phyloP scores from a whole-genome alignment of 1,140 invertebrate genomes.

The Popillia japonica region DNA sequence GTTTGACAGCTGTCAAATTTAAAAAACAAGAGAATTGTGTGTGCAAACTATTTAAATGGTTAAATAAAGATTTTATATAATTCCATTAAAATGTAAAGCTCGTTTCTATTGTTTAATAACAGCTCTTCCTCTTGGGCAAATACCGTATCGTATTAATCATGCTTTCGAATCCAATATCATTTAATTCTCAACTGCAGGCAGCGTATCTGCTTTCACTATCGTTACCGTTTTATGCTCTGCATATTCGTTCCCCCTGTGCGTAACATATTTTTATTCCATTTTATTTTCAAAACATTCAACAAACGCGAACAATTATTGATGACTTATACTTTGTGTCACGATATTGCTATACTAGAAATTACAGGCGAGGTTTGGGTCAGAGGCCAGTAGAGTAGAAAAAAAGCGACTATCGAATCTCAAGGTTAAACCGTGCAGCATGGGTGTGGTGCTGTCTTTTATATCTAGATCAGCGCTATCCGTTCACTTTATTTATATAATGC shows the following conservation, averaged over 20 bases:
- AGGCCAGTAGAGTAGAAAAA: neutral
- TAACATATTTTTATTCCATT: neutral
- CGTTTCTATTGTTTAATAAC: neutral
- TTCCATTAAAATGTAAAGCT: neutral
- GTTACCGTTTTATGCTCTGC: conserved; percentile 18
- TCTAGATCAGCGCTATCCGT: neutral
- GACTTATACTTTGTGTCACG: neutral
- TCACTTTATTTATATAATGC: conserved; percentile 19
- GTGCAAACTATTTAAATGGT: too few species aligned
- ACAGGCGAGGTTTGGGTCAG: conserved; percentile 7
- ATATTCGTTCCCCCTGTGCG: neutral
- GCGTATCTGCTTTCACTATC: conserved; percentile 25
- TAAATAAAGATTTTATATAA: neutral
- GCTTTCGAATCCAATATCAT: conserved; percentile 23
- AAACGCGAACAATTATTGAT: neutral
- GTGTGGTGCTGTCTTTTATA: neutral
- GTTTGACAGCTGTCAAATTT: too few species aligned
- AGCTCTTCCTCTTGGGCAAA: neutral
- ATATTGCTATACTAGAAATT: neutral
- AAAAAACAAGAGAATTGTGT: too few species aligned
- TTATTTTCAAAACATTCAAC: neutral
- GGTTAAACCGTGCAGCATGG: neutral
- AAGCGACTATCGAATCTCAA: neutral
- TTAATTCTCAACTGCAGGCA: conserved; percentile 3
- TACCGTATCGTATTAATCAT: conserved; percentile 3